Base-by-base conservation (phyloP, 1,140 invertebrate species). In the Temnothorax curvispinosus region DNA sequence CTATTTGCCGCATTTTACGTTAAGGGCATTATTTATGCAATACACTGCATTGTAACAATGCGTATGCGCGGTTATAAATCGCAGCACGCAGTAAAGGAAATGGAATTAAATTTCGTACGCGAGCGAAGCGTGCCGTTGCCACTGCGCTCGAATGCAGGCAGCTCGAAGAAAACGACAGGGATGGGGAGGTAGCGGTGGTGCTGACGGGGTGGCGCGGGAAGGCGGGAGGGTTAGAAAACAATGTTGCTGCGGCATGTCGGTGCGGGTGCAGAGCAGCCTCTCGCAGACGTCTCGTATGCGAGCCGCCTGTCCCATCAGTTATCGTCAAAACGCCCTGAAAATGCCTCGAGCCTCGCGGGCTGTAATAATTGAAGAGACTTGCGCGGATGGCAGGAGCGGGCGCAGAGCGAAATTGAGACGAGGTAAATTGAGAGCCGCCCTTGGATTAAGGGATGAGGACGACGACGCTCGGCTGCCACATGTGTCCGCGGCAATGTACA, bases 311-410 rank as follows among this genome's bases (percentile, higher is more conserved):
- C 78, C 90, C 90, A 89, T 91, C 89, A 89, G 87, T 91, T 91
- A 91, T 91, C 89, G 89, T 91, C 90, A 91, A 91, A 91, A 91
- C 89, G 80, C 58, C 87, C 52, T 91, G 90, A 82, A 91, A 91
- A 91, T 89, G 87, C 85, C 87, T 67, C 77, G 56, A 60, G 87
- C 62, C 75, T 85, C 75, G 75, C 84, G 58, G 74, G 64, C 56
- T 71, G 85, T 89, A 91, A 91, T 91, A 91, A 91, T 90, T 91
- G 90, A 91, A 82, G 89, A 91, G 89, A 58, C 75, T 67, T 15
- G 62, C 69, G 58, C 27, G 35, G 27, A 13, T 2, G 21, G n/a
- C 2, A 47, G n/a, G n/a, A 1, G 44, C 21, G 38, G 21, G 50
- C 6, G 47, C 32, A 67, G 9, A 47, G n/a, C 27, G 60, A 87